phyloP scores from a whole-genome alignment of 2,113 vertebrate genomes.

The Macaca fascicularis region DNA sequence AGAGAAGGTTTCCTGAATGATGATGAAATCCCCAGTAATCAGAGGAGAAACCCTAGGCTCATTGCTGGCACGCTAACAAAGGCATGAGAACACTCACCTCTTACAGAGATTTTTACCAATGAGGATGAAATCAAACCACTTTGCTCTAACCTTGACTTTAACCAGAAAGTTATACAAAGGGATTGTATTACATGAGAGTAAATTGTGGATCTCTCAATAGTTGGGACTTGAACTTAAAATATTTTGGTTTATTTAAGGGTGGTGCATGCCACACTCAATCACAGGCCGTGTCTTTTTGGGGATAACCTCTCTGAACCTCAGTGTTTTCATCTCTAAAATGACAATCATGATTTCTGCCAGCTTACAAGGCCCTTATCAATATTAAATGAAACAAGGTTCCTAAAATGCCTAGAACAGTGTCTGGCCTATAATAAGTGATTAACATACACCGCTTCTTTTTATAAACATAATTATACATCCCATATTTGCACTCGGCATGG shows the following conservation, averaged over 20 bases:
- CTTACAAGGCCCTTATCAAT: not conserved
- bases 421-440: not conserved
- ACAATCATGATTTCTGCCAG: not conserved
- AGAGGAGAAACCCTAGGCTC: not conserved
- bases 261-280: not conserved
- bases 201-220: not conserved
- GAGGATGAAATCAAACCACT: not conserved
- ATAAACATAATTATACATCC: not conserved
- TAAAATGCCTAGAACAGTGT: not conserved
- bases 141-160: not conserved
- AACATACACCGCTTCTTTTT: not conserved
- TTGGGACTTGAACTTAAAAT: not conserved
- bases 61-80: not conserved
- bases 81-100: not conserved
- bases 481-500: not conserved
- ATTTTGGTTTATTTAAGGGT: not conserved
- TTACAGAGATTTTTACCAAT: not conserved
- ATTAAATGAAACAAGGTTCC: not conserved
- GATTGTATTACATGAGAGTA: not conserved
- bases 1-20: not conserved
- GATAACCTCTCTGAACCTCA: not conserved
- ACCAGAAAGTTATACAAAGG: not conserved
- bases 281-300: not conserved
- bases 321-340: constrained; percentile 1
- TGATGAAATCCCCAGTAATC: not conserved